Evolutionary conservation across 2,888 invertebrate genomes (phyloP).

Genomic region (Melitaea athalia): DNA sequence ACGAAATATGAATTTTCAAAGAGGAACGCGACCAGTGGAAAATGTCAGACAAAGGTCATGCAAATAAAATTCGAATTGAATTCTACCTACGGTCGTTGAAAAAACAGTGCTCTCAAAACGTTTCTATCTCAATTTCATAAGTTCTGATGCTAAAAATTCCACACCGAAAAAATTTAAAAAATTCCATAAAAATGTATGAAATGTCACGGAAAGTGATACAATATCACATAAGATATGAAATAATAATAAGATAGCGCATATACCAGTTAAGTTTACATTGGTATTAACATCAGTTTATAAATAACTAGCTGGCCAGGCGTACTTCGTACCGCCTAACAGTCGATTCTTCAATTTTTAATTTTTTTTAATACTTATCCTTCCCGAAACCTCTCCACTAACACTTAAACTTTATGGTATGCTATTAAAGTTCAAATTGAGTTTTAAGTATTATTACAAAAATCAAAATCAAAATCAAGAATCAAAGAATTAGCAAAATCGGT

Average conservation of each 20-base stretch:
- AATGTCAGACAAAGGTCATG: slow-evolving; percentile 20
- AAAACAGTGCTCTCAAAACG: slow-evolving; percentile 16
- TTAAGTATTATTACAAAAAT: too few relatives aligned
- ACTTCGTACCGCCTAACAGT: too few relatives aligned
- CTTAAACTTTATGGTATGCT: too few relatives aligned
- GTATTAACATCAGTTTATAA: too few relatives aligned
- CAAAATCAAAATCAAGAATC: too few relatives aligned
- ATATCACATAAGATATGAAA: not conserved
- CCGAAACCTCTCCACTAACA: too few relatives aligned
- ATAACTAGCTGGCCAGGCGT: too few relatives aligned
- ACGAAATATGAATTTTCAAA: slow-evolving; percentile 23
- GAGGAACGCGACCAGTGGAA: slow-evolving; percentile 14
- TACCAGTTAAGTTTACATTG: not conserved
- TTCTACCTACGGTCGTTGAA: slow-evolving; percentile 16
- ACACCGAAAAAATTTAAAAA: not conserved
- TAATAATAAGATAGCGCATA: too few relatives aligned
- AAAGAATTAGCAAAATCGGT: too few relatives aligned
- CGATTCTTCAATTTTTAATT: too few relatives aligned
- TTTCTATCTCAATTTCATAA: slow-evolving; percentile 15
- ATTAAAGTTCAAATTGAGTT: too few relatives aligned
- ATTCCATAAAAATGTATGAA: not conserved
- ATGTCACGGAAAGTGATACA: not conserved
- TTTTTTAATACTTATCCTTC: too few relatives aligned
- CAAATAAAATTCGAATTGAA: slow-evolving; percentile 11
- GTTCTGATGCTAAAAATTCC: not conserved